Conservation (phyloP, 2,888 invertebrate species). For the Agrotis clavis region DNA sequence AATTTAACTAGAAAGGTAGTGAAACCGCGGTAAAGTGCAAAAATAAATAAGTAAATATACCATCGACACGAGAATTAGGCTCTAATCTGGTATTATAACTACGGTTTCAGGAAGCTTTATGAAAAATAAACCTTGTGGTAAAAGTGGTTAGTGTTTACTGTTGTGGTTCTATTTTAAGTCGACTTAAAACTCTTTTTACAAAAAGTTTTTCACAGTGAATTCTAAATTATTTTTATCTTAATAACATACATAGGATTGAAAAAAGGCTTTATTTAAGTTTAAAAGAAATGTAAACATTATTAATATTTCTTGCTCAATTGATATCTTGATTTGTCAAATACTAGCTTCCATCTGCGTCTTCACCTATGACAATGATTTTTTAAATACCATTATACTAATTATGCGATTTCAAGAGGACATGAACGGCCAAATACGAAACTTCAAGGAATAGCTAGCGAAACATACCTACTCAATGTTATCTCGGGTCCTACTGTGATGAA, state of each 20-base stretch:
- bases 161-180: constrained; percentile 4
- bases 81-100: not conserved
- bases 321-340: too few relatives aligned
- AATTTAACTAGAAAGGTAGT: not conserved
- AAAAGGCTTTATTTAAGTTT: too few relatives aligned
- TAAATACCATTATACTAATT: too few relatives aligned
- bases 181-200: not conserved
- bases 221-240: not conserved
- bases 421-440: too few relatives aligned
- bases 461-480: too few relatives aligned
- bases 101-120: constrained; percentile 6
- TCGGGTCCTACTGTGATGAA: too few relatives aligned
- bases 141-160: not conserved
- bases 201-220: not conserved
- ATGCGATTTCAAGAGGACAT: too few relatives aligned
- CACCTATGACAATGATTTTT: too few relatives aligned
- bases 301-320: not conserved
- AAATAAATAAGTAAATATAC: not conserved
- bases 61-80: not conserved
- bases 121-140: not conserved
- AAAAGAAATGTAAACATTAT: too few relatives aligned
- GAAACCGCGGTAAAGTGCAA: not conserved
- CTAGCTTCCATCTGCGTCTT: too few relatives aligned
- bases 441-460: too few relatives aligned
- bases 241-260: not conserved